Percentiles rank a stretch among this genome's conserved stretches.
phyloP scores from a whole-genome alignment of 2,113 vertebrate genomes.

The Benitochromis conjunctus region DNA sequence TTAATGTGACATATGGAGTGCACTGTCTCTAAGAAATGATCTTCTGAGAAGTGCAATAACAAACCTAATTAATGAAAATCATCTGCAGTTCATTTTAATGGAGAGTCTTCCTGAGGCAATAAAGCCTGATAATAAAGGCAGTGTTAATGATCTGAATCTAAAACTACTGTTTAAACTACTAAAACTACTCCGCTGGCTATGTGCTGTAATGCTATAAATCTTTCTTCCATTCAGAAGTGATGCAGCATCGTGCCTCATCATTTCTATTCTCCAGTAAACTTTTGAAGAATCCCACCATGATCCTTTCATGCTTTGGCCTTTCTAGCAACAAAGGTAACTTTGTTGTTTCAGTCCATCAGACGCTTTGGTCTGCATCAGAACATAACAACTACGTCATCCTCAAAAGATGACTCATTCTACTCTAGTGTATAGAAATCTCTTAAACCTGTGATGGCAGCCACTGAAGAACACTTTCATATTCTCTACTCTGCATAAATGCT shows the following conservation, averaged over 20 bases:
- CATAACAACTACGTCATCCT: background rate
- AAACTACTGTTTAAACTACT: too few relatives aligned
- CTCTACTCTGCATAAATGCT: background rate
- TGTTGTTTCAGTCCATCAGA: background rate
- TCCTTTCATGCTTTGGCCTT: background rate
- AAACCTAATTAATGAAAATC: background rate
- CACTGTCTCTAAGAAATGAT: background rate
- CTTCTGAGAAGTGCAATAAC: background rate
- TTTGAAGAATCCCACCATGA: background rate
- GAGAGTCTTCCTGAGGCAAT: rapidly evolving
- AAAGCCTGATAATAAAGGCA: background rate
- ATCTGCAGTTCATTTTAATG: background rate
- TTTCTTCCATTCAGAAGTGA: background rate
- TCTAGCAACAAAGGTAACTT: background rate
- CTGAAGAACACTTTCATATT: background rate
- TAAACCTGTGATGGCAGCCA: rapidly evolving
- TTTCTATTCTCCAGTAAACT: background rate
- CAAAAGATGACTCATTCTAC: background rate
- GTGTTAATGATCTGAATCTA: rapidly evolving
- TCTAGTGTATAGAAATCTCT: background rate
- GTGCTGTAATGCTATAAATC: background rate
- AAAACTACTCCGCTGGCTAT: rapidly evolving
- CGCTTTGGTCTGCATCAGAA: background rate
- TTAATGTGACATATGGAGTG: background rate
- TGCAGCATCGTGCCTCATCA: background rate